Evolutionary conservation across 1,140 invertebrate genomes (phyloP).

Genomic region (Schlechtendalia chinensis): DNA sequence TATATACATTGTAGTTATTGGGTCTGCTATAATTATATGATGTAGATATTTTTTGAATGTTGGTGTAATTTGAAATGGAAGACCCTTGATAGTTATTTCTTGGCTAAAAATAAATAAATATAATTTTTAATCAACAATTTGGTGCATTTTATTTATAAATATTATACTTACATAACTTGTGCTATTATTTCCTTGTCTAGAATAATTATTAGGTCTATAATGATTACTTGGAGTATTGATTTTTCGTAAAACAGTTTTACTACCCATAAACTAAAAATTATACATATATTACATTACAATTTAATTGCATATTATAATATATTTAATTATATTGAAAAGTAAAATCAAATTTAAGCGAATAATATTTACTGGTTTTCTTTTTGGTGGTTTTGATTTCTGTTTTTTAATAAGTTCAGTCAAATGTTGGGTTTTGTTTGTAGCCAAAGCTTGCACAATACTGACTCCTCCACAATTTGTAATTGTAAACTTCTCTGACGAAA

Average conservation of each 20-base stretch:
- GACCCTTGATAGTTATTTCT: background rate
- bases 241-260: background rate
- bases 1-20: conserved; percentile 21
- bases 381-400: conserved; percentile 45
- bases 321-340: too few relatives aligned
- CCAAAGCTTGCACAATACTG: background rate
- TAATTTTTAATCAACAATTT: background rate
- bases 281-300: background rate
- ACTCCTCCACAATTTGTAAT: background rate
- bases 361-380: conserved; percentile 21
- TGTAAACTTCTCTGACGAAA: background rate
- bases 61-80: too few relatives aligned
- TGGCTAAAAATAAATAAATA: background rate
- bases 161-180: background rate
- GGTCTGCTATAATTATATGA: background rate
- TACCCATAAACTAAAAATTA: background rate
- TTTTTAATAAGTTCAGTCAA: conserved; percentile 28
- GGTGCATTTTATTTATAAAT: background rate
- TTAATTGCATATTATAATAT: too few relatives aligned
- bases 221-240: background rate
- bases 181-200: background rate
- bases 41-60: background rate
- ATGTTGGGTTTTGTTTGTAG: conserved; percentile 35
- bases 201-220: background rate
- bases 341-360: background rate